phyloP scores from a whole-genome alignment of 1,140 invertebrate species.

The Amphibalanus amphitrite region DNA sequence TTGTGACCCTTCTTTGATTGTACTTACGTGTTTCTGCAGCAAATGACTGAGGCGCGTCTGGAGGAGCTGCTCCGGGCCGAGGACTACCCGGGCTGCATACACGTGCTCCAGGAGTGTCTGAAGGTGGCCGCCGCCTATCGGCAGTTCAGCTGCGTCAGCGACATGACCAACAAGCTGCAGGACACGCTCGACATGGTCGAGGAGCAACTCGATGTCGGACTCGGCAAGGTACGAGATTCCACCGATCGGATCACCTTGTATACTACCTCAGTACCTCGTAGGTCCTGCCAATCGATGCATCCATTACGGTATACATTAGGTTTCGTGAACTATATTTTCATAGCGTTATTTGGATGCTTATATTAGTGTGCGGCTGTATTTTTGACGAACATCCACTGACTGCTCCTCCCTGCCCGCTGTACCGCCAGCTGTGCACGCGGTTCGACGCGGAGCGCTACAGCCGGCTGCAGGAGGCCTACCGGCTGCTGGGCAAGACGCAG shows the following conservation, averaged over 20 bases:
- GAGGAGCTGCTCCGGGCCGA: constrained; percentile 60
- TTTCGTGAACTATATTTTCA: no score
- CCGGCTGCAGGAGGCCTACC: constrained; percentile 70
- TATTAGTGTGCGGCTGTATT: no score
- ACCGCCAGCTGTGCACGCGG: constrained; percentile 40
- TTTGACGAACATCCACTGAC: no score
- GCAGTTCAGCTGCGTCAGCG: constrained; percentile 69
- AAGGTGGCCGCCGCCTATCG: constrained; percentile 59
- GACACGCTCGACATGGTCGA: constrained; percentile 82
- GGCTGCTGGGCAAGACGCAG: constrained; percentile 64
- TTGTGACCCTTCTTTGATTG: no score
- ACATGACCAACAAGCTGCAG: constrained; percentile 66
- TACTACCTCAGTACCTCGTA: no score
- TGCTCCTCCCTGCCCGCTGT: no score
- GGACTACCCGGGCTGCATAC: constrained; percentile 59
- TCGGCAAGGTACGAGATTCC: constrained; percentile 65
- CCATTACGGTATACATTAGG: no score
- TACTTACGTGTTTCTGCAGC: background rate
- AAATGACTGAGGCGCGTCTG: constrained; percentile 57
- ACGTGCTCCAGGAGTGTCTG: constrained; percentile 69
- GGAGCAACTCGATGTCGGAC: constrained; percentile 69
- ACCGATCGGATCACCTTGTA: no score
- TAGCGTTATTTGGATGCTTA: no score
- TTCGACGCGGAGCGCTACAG: constrained; percentile 54
- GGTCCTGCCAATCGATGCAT: no score